These are phyloP conservation scores for Ophiothrix spiculata DNA, from an alignment of 35 echinoderm and acorn worm genomes.

Conservation along the genomic window DNA sequence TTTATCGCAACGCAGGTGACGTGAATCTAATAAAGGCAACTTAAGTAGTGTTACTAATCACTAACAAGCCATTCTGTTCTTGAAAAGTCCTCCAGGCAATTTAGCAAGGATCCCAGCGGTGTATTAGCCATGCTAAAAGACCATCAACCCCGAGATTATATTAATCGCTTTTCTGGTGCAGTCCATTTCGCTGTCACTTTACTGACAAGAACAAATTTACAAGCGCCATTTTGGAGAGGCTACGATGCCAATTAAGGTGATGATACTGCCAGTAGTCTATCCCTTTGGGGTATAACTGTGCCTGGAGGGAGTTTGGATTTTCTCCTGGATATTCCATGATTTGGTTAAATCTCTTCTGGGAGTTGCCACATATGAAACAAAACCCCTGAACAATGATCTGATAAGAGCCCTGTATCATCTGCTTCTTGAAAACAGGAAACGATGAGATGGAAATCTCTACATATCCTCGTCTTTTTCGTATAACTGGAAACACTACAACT, in stretches of 20 bases:
- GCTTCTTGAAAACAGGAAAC: not conserved
- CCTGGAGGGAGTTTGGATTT: not conserved
- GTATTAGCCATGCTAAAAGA: conserved; percentile 9
- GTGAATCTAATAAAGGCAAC: not conserved
- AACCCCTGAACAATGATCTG: not conserved
- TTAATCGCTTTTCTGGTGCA: not conserved
- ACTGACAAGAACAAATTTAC: not conserved
- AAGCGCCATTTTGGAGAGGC: not conserved
- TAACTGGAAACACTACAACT: not conserved
- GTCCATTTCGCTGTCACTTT: conserved; percentile 2
- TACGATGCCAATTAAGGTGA: not conserved
- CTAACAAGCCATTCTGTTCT: not conserved
- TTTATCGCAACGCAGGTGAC: not conserved
- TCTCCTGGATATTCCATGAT: not conserved
- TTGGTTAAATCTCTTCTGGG: not conserved
- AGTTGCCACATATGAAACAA: not conserved
- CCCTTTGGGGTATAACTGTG: not conserved
- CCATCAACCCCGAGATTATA: not conserved
- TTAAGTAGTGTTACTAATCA: conserved; percentile 8
- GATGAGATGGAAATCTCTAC: not conserved
- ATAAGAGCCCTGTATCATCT: not conserved
- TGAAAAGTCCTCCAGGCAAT: not conserved
- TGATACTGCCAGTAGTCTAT: not conserved
- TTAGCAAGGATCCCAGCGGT: not conserved
- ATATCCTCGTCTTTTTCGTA: not conserved